Evolutionary conservation across 1,140 invertebrate species (phyloP), one percentile per base, ranked within the genome.

Genomic region (Argopecten irradians): DNA sequence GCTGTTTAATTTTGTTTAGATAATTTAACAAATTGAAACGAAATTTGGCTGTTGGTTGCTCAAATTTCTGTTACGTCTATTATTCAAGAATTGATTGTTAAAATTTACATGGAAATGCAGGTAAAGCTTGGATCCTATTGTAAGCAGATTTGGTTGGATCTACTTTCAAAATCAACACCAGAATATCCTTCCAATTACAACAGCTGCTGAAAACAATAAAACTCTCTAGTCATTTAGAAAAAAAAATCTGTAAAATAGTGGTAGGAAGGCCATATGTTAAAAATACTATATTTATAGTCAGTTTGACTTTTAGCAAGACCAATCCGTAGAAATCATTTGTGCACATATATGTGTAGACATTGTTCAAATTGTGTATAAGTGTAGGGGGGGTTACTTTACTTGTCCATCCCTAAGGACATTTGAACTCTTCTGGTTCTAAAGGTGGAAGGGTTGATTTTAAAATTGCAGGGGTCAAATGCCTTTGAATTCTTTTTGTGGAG

Each of bases 121-220:
- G 55, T 71, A n/a, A 71, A 28, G 13, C 14, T 19, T 28, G 43
- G 22, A n/a, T n/a, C n/a, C n/a, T 55, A 13, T 3, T 55, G 43
- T 55, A 22, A 19, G 43, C 43, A 28, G 22, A 5, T 71, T 71
- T 71, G 55, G 55, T 28, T 28, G 28, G 8, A 8, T n/a, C 9
- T 46, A 28, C 55, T 71, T 16, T 28, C n/a, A 28, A 71, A 8
- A 71, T 71, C 55, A 71, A 71, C 55, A 71, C 55, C 55, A 71
- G 28, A n/a, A 28, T 71, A 16, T 71, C 36, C 5, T 22, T 71
- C 5, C 55, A 71, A 71, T 71, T 71, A 71, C 55, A 71, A 71
- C 55, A 71, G 55, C 55, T 71, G 55, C 55, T 28, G 55, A 71
- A 28, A 71, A 71, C 55, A 71, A 71, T 71, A 71, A 71, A 71